phyloP scores from a whole-genome alignment of 2,797 vertebrate genomes.

The Amblyopsis hoosieri region DNA sequence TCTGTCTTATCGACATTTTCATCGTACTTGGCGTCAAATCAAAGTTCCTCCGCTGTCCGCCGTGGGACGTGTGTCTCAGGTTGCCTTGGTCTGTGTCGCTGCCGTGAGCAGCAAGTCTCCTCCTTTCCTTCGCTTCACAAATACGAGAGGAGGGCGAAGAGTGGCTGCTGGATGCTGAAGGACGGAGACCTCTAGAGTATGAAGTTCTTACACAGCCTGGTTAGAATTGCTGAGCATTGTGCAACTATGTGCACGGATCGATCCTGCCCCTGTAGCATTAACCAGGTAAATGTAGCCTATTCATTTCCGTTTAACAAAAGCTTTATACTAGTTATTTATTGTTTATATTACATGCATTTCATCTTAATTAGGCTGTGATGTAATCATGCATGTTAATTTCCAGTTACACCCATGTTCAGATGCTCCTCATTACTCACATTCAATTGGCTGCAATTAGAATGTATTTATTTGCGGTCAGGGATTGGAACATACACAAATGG shows the following conservation, averaged over 20 bases:
- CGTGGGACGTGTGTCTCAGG: conserved; percentile 75
- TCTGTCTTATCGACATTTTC: conserved; percentile 59
- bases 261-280: too few relatives aligned
- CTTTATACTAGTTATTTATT: too few relatives aligned
- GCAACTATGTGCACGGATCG: conserved; percentile 14
- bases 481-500: conserved; percentile 42
- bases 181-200: conserved; percentile 87
- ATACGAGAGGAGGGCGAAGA: conserved; percentile 55
- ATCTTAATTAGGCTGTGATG: not conserved
- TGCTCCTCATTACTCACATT: not conserved
- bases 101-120: conserved; percentile 38
- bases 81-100: conserved; percentile 71
- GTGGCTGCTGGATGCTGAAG: conserved; percentile 77
- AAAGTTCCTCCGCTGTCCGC: conserved; percentile 74
- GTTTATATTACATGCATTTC: too few relatives aligned
- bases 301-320: too few relatives aligned
- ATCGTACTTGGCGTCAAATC: conserved; percentile 69
- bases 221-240: conserved; percentile 18
- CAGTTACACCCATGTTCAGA: conserved; percentile 45
- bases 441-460: too few relatives aligned
- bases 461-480: too few relatives aligned
- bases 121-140: conserved; percentile 65
- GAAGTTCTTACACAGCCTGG: conserved; percentile 65
- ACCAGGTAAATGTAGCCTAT: too few relatives aligned
- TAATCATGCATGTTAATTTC: conserved; percentile 32